Percentiles rank a stretch among this genome's conserved stretches.
Evolutionary conservation across 2,113 vertebrate genomes (phyloP).

Genomic region (Triplophysa siluroides): DNA sequence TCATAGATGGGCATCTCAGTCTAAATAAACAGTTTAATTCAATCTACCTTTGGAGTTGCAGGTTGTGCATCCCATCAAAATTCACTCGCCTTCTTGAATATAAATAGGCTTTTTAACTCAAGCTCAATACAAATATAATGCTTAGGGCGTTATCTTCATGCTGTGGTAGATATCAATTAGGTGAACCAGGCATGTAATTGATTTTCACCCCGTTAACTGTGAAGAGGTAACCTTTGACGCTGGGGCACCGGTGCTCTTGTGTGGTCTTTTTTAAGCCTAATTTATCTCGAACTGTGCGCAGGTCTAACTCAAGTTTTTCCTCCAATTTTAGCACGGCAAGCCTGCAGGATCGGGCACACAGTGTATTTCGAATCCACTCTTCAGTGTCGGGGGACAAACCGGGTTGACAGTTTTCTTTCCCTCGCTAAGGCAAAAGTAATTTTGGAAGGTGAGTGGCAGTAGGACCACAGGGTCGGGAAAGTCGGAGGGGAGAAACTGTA

Average conservation of each 20-base stretch:
- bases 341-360: background rate
- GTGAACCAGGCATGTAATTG: constrained; percentile 77
- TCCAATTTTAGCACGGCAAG: background rate
- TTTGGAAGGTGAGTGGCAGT: constrained; percentile 14
- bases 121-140: constrained; percentile 54
- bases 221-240: constrained; percentile 63
- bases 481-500: background rate
- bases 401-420: background rate
- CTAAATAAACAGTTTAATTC: constrained; percentile 47
- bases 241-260: constrained; percentile 43
- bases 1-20: constrained; percentile 26
- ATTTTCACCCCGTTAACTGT: constrained; percentile 75
- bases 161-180: constrained; percentile 76
- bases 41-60: constrained; percentile 33
- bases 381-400: constrained; percentile 2
- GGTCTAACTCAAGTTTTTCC: constrained; percentile 55
- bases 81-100: constrained; percentile 53
- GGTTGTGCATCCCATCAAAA: constrained; percentile 53
- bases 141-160: constrained; percentile 69
- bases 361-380: constrained; percentile 7
- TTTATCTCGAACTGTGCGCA: constrained; percentile 60
- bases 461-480: constrained; percentile 15
- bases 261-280: constrained; percentile 48
- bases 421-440: constrained; percentile 16
- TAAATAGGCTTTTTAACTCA: constrained; percentile 58